phyloP scores from a whole-genome alignment of 2,113 vertebrate species.

The Scomber scombrus region DNA sequence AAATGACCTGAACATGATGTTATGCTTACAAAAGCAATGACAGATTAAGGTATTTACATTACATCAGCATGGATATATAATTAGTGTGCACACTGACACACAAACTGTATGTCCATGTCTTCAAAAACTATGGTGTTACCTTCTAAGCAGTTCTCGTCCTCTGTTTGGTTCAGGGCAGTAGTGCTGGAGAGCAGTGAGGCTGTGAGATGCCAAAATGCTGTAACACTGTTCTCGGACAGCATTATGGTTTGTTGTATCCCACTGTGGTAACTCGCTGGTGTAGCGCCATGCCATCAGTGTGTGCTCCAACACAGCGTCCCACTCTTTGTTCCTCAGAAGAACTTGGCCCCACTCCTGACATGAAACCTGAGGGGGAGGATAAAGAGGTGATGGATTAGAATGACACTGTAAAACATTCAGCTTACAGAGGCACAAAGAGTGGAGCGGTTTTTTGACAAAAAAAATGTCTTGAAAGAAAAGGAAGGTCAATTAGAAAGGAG shows the following conservation, averaged over 20 bases:
- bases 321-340: slow-evolving; percentile 74
- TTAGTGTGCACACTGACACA: neutral
- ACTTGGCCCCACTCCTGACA: slow-evolving; percentile 82
- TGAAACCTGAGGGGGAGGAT: slow-evolving; percentile 66
- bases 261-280: slow-evolving; percentile 80
- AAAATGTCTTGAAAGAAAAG: neutral
- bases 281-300: slow-evolving; percentile 77
- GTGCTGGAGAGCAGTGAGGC: slow-evolving; percentile 73
- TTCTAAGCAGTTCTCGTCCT: slow-evolving; percentile 75
- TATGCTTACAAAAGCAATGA: too few relatives aligned
- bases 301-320: slow-evolving; percentile 79
- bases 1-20: too few relatives aligned
- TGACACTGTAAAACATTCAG: neutral
- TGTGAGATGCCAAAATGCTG: slow-evolving; percentile 67
- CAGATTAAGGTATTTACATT: too few relatives aligned
- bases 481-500: neutral
- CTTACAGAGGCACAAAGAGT: neutral
- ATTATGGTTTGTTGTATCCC: slow-evolving; percentile 81
- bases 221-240: slow-evolving; percentile 77
- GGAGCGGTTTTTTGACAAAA: neutral
- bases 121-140: slow-evolving; percentile 54
- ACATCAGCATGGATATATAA: neutral
- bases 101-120: too few relatives aligned
- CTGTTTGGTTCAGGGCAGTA: slow-evolving; percentile 51
- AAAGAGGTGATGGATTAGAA: neutral